These are phyloP conservation scores for Cyclura pinguis DNA, from an alignment of 2,797 vertebrate genomes.

Conservation along the genomic window DNA sequence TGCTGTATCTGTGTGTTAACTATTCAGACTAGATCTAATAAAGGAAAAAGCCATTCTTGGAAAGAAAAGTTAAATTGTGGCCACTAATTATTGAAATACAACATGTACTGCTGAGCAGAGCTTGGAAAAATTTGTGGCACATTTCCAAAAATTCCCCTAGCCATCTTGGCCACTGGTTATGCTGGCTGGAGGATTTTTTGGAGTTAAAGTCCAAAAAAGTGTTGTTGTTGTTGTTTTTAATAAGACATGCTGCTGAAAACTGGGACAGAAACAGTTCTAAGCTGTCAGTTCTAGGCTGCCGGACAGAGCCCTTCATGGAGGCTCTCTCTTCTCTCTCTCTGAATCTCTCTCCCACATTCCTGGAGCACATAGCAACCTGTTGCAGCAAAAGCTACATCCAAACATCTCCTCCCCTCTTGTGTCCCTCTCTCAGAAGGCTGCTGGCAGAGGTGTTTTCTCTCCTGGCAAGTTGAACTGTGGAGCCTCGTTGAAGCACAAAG, in stretches of 20 bases:
- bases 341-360: neutral
- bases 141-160: no score
- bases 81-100: neutral
- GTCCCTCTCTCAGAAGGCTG: neutral
- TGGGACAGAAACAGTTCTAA: constrained; percentile 13
- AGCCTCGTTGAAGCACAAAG: constrained; percentile 11
- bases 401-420: neutral
- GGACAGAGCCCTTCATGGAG: neutral
- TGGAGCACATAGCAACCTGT: constrained; percentile 21
- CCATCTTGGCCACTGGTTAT: no score
- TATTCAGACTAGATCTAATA: neutral
- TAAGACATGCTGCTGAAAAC: constrained; percentile 21
- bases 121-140: no score
- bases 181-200: no score
- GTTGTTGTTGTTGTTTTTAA: no score
- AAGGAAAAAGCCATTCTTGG: constrained; percentile 14
- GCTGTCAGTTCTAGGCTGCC: neutral
- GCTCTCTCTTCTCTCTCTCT: neutral
- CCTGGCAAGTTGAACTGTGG: constrained; percentile 1
- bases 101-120: neutral
- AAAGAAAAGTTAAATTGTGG: neutral
- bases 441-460: constrained; percentile 24
- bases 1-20: constrained; percentile 14
- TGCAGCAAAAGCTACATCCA: constrained; percentile 5
- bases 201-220: no score